A percentile compares a stretch with the other conserved stretches of the same genome.
These are phyloP conservation scores for Papilio demoleus DNA, from an alignment of 2,888 invertebrate genomes.

Conservation along the genomic window DNA sequence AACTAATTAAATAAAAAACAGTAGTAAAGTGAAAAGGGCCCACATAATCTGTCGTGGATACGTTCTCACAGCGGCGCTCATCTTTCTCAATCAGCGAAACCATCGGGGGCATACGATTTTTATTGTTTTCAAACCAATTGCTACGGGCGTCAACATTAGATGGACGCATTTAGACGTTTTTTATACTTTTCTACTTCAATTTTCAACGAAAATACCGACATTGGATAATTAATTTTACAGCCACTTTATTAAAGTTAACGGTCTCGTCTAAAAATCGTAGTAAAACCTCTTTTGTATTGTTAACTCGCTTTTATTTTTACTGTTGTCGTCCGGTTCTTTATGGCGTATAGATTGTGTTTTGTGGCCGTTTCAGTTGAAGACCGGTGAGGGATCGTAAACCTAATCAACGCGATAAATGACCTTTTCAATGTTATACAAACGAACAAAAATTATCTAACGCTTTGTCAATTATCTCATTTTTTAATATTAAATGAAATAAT, in stretches of 20 bases:
- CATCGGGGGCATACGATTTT: conserved; percentile 73
- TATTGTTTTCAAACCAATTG: conserved; percentile 78
- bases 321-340: conserved; percentile 59
- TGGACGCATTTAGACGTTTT: conserved; percentile 47
- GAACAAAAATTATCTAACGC: neutral
- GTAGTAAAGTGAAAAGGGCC: conserved; percentile 61
- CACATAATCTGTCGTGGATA: conserved; percentile 63
- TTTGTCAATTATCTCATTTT: neutral
- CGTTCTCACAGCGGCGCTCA: conserved; percentile 75
- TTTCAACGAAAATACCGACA: conserved; percentile 58
- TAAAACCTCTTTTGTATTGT: conserved; percentile 57
- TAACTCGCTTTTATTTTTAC: conserved; percentile 55
- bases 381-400: conserved; percentile 37
- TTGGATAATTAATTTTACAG: conserved; percentile 77
- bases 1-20: conserved; percentile 40
- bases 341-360: conserved; percentile 71
- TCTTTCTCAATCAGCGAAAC: conserved; percentile 79
- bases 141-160: conserved; percentile 56
- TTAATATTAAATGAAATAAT: neutral
- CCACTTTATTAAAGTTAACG: conserved; percentile 75
- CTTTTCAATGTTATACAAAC: conserved; percentile 20
- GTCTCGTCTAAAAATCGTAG: conserved; percentile 59
- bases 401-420: conserved; percentile 32
- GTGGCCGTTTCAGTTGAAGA: conserved; percentile 50
- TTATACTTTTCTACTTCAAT: conserved; percentile 45